These are phyloP conservation scores for Brachyhypopomus gauderio DNA, from an alignment of 2,113 vertebrate genomes.

Conservation along the genomic window DNA sequence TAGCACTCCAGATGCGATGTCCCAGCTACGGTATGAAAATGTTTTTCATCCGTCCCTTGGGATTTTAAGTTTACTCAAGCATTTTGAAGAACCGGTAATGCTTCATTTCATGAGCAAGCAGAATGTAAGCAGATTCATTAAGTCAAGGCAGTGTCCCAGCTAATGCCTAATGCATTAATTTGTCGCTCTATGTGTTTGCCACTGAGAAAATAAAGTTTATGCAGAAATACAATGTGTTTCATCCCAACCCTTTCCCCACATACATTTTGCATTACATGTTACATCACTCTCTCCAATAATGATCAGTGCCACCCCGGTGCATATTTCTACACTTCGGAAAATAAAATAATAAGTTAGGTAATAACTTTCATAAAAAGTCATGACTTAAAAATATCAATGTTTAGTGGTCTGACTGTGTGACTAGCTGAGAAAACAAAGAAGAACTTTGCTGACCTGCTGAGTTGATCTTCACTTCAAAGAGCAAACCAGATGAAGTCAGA, in stretches of 20 bases:
- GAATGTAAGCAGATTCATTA: slow-evolving; percentile 44
- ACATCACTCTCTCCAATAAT: background rate
- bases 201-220: slow-evolving; percentile 20
- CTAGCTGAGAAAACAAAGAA: slow-evolving; percentile 60
- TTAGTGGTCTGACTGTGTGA: slow-evolving; percentile 62
- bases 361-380: no score
- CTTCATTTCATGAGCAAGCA: slow-evolving; percentile 51
- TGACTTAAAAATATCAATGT: slow-evolving; percentile 62
- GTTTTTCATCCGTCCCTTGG: slow-evolving; percentile 38
- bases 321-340: slow-evolving; percentile 68
- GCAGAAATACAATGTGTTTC: slow-evolving; percentile 6
- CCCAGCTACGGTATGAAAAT: slow-evolving; percentile 9
- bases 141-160: slow-evolving; percentile 10
- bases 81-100: slow-evolving; percentile 51
- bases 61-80: slow-evolving; percentile 54
- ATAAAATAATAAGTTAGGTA: slow-evolving; percentile 66
- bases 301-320: no score
- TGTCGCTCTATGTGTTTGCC: slow-evolving; percentile 16
- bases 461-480: slow-evolving; percentile 43
- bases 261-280: background rate
- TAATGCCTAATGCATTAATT: slow-evolving; percentile 38
- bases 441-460: slow-evolving; percentile 38
- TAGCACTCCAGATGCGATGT: slow-evolving; percentile 34
- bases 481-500: slow-evolving; percentile 21
- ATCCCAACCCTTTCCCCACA: slow-evolving; percentile 37